Conservation (phyloP, 2,113 vertebrate species). For the Alligator sinensis region DNA sequence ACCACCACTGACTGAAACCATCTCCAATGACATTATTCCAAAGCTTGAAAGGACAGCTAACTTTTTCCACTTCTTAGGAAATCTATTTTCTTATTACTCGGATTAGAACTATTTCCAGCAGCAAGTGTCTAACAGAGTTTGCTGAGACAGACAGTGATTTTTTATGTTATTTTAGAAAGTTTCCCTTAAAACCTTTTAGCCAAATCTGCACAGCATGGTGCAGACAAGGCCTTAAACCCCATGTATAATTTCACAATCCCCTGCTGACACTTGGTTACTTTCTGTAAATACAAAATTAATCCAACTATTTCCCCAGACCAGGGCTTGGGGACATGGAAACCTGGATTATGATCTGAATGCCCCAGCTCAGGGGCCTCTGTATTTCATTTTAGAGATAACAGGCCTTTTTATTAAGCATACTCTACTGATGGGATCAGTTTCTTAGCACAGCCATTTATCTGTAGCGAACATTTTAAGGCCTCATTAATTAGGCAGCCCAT, state of each 20-base stretch:
- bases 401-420: constrained; percentile 4
- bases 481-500: constrained; percentile 30
- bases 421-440: constrained; percentile 15
- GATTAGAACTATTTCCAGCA: background rate
- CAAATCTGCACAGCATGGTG: background rate
- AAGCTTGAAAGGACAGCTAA: background rate
- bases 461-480: constrained; percentile 43
- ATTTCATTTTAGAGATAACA: constrained; percentile 25
- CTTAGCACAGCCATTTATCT: constrained; percentile 32
- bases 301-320: constrained; percentile 14
- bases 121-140: background rate
- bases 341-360: background rate
- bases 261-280: background rate
- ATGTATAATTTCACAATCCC: background rate
- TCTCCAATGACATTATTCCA: background rate
- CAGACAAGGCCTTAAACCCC: background rate
- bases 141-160: background rate
- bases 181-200: background rate
- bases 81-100: background rate
- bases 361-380: constrained; percentile 1
- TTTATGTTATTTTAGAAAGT: no score
- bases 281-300: background rate
- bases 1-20: background rate
- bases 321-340: constrained; percentile 11
- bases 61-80: background rate